These are phyloP conservation scores for Xylocampa areola DNA, from an alignment of 2,888 invertebrate genomes.

Conservation along the genomic window DNA sequence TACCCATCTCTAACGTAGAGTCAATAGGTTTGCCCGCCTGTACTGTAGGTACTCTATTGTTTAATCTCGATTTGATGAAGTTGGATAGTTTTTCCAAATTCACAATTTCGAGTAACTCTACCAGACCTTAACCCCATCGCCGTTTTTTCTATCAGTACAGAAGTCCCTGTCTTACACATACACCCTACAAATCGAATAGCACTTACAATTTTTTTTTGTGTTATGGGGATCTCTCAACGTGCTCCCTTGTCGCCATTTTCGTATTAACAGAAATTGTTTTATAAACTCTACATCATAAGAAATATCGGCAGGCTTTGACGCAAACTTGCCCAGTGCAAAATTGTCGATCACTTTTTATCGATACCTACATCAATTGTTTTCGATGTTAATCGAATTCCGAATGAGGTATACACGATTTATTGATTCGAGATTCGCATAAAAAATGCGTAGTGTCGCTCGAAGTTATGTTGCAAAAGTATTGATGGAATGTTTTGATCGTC, in stretches of 20 bases:
- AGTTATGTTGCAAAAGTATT: slow-evolving; percentile 43
- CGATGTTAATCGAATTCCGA: slow-evolving; percentile 65
- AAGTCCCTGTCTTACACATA: background rate
- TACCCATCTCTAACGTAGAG: too few relatives aligned
- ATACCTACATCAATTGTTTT: slow-evolving; percentile 66
- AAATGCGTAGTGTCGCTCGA: slow-evolving; percentile 23
- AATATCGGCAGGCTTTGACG: slow-evolving; percentile 62
- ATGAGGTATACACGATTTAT: slow-evolving; percentile 57
- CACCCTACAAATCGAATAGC: slow-evolving; percentile 47
- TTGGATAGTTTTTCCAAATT: too few relatives aligned
- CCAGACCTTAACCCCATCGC: too few relatives aligned
- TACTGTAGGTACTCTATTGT: too few relatives aligned
- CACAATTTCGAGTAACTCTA: too few relatives aligned
- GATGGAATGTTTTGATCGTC: slow-evolving; percentile 7
- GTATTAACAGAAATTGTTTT: slow-evolving; percentile 67
- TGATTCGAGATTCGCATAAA: slow-evolving; percentile 43
- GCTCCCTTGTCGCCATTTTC: slow-evolving; percentile 61
- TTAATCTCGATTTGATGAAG: too few relatives aligned
- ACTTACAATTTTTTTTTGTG: slow-evolving; percentile 57
- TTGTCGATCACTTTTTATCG: slow-evolving; percentile 67
- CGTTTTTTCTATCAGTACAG: too few relatives aligned
- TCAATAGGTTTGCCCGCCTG: too few relatives aligned
- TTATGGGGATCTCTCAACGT: slow-evolving; percentile 31
- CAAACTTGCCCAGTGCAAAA: slow-evolving; percentile 57
- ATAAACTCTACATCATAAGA: slow-evolving; percentile 63